These are phyloP conservation scores for Maccullochella peelii DNA, from an alignment of 2,113 vertebrate genomes.

Conservation along the genomic window DNA sequence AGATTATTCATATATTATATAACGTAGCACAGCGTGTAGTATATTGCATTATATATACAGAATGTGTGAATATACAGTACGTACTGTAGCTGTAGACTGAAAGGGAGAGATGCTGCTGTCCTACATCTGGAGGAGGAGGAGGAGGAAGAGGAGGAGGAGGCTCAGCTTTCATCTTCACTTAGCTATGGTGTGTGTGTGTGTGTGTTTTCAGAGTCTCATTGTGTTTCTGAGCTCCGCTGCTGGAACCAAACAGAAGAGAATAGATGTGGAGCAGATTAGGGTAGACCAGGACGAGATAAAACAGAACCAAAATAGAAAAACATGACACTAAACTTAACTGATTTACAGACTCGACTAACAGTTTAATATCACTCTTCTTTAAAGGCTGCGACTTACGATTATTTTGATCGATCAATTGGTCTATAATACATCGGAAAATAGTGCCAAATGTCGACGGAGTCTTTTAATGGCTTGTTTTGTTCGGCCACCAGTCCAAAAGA, in stretches of 20 bases:
- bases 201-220: slow-evolving; percentile 38
- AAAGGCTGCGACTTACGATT: neutral
- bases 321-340: neutral
- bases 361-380: too few species aligned
- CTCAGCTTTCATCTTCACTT: slow-evolving; percentile 73
- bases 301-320: slow-evolving; percentile 27
- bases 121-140: slow-evolving; percentile 74
- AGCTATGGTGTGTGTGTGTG: slow-evolving; percentile 55
- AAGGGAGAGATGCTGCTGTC: slow-evolving; percentile 53
- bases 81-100: slow-evolving; percentile 29
- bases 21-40: neutral
- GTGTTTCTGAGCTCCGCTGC: slow-evolving; percentile 48
- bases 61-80: slow-evolving; percentile 2
- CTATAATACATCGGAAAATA: too few species aligned
- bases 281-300: slow-evolving; percentile 16
- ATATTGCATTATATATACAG: neutral
- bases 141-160: slow-evolving; percentile 64
- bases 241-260: slow-evolving; percentile 38
- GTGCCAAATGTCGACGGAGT: too few species aligned
- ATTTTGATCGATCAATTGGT: neutral
- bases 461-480: too few species aligned
- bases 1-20: neutral
- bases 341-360: neutral
- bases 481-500: too few species aligned
- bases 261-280: slow-evolving; percentile 62